Evolutionary conservation across 92 coral and sea anemone species (phyloP).

Genomic region (Galaxea fascicularis): DNA sequence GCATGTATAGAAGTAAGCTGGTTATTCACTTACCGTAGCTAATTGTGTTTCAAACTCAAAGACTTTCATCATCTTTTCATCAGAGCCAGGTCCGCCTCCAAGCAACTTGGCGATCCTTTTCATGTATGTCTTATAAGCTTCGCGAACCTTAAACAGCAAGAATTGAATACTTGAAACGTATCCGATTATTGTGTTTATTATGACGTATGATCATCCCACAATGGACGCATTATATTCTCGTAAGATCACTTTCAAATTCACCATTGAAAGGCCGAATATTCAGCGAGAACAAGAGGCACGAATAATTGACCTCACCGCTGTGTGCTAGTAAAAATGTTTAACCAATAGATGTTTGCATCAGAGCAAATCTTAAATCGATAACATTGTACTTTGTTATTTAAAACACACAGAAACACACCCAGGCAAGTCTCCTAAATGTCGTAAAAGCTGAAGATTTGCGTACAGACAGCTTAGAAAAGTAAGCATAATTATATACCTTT

Average conservation of each 20-base stretch:
- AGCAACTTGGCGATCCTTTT: constrained; percentile 44
- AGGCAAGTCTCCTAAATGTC: background rate
- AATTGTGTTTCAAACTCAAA: constrained; percentile 46
- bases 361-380: background rate
- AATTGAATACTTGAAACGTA: background rate
- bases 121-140: constrained; percentile 62
- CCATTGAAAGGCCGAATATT: no score
- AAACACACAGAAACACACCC: background rate
- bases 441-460: background rate
- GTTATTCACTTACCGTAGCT: constrained; percentile 39
- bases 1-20: background rate
- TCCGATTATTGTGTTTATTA: background rate
- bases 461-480: background rate
- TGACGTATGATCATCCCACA: no score
- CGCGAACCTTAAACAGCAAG: constrained; percentile 31
- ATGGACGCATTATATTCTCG: no score
- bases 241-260: no score
- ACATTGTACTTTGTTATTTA: background rate
- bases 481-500: background rate
- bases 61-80: constrained; percentile 52
- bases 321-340: no score
- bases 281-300: no score
- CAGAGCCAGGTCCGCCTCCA: constrained; percentile 49
- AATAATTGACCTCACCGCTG: background rate
- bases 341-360: background rate